These are phyloP conservation scores for Harpalus rubripes DNA, from an alignment of 2,888 invertebrate species.

Conservation along the genomic window DNA sequence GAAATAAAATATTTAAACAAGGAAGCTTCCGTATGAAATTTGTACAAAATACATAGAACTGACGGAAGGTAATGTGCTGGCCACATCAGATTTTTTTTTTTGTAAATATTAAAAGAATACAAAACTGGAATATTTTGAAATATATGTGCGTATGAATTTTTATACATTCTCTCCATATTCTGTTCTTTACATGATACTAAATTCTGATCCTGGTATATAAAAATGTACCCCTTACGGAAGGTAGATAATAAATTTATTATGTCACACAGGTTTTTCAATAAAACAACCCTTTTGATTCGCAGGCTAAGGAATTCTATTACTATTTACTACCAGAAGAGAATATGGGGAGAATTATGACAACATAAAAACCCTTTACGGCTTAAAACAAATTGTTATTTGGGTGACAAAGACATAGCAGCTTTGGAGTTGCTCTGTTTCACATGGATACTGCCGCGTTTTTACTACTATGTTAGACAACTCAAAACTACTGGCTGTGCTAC, in stretches of 20 bases:
- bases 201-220: conserved; percentile 10
- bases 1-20: too few species aligned
- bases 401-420: conserved; percentile 57
- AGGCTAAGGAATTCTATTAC: conserved; percentile 13
- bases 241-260: conserved; percentile 44
- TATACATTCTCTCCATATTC: not conserved
- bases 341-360: conserved; percentile 58
- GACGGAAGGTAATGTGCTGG: too few species aligned
- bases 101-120: too few species aligned
- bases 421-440: conserved; percentile 28
- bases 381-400: conserved; percentile 66
- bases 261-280: conserved; percentile 39
- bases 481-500: too few species aligned
- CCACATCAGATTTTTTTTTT: too few species aligned
- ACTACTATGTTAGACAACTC: not conserved
- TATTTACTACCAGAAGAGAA: conserved; percentile 60
- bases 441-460: conserved; percentile 45
- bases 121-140: not conserved
- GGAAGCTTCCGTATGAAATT: too few species aligned
- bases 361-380: conserved; percentile 63
- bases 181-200: not conserved
- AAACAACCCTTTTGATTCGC: conserved; percentile 22
- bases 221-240: not conserved
- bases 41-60: too few species aligned
- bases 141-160: not conserved